These are phyloP conservation scores for Zophobas morio DNA, from an alignment of 1,140 invertebrate genomes.

Conservation along the genomic window DNA sequence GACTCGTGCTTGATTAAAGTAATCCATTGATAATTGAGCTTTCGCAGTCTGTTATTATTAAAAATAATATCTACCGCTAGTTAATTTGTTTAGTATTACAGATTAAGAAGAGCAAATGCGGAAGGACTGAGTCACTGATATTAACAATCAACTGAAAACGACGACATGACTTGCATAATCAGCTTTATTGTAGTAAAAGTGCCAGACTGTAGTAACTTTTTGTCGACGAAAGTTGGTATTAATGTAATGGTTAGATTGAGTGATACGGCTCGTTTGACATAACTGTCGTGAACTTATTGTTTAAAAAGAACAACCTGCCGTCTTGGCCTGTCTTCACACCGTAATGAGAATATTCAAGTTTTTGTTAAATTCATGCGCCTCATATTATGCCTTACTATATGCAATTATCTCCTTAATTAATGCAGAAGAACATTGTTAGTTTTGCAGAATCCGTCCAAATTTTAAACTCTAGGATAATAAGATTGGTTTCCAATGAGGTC, in stretches of 20 bases:
- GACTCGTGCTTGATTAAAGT: slow-evolving; percentile 17
- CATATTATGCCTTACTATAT: not conserved
- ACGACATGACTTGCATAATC: slow-evolving; percentile 28
- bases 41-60: slow-evolving; percentile 4
- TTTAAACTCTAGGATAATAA: too few relatives aligned
- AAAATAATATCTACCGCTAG: slow-evolving; percentile 27
- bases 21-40: slow-evolving; percentile 5
- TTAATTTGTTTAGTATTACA: slow-evolving; percentile 22
- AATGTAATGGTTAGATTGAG: slow-evolving; percentile 32
- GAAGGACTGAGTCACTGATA: slow-evolving; percentile 34
- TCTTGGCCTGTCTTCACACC: slow-evolving; percentile 1
- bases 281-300: slow-evolving; percentile 32
- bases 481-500: not conserved
- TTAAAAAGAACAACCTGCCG: slow-evolving; percentile 1
- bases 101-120: slow-evolving; percentile 21
- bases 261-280: slow-evolving; percentile 42
- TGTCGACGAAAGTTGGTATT: slow-evolving; percentile 31
- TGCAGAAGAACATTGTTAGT: not conserved
- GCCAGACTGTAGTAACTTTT: slow-evolving; percentile 29
- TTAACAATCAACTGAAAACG: slow-evolving; percentile 26
- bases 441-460: not conserved
- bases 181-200: slow-evolving; percentile 38
- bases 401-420: slow-evolving; percentile 28
- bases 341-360: slow-evolving; percentile 12
- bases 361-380: not conserved